These are phyloP conservation scores for Pristionchus maxplancki DNA, from an alignment of 2,888 invertebrate species.

Conservation along the genomic window DNA sequence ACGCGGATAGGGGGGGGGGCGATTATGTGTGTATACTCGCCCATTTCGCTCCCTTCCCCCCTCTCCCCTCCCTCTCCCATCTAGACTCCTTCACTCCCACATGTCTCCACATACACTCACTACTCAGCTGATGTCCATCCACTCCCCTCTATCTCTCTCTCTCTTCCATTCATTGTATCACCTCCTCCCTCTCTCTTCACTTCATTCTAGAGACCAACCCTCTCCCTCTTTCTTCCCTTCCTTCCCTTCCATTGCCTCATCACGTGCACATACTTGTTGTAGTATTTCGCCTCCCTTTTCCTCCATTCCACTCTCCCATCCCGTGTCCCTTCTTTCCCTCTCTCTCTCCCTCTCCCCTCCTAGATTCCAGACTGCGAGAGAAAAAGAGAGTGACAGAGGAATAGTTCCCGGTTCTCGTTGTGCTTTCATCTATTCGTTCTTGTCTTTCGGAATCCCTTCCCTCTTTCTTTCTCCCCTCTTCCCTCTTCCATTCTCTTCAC, in stretches of 20 bases:
- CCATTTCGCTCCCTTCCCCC: constrained; percentile 18
- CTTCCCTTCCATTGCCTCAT: constrained; percentile 25
- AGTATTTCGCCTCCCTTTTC: constrained; percentile 25
- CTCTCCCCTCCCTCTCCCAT: background rate
- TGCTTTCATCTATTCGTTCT: constrained; percentile 19
- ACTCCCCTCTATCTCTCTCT: constrained; percentile 15
- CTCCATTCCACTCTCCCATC: background rate
- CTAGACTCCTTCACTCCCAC: constrained; percentile 24
- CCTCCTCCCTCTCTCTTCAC: constrained; percentile 28
- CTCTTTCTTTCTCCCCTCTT: constrained; percentile 1
- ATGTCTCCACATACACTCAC: constrained; percentile 17
- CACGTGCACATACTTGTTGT: constrained; percentile 46
- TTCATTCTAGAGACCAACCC: constrained; percentile 29
- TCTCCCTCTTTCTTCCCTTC: constrained; percentile 7
- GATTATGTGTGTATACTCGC: constrained; percentile 30
- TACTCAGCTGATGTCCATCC: constrained; percentile 33
- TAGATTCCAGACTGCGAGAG: background rate
- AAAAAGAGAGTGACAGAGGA: background rate
- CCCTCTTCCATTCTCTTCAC: constrained; percentile 8
- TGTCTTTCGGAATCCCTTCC: constrained; percentile 15
- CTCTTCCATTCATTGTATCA: background rate
- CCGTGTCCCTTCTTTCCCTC: background rate
- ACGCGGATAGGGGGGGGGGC: background rate
- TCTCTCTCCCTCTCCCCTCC: constrained; percentile 22
- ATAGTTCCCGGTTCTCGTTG: constrained; percentile 23